Evolutionary conservation across 2,113 vertebrate genomes (phyloP), one percentile per base, ranked within the genome.

Genomic region (Malurus elegans): DNA sequence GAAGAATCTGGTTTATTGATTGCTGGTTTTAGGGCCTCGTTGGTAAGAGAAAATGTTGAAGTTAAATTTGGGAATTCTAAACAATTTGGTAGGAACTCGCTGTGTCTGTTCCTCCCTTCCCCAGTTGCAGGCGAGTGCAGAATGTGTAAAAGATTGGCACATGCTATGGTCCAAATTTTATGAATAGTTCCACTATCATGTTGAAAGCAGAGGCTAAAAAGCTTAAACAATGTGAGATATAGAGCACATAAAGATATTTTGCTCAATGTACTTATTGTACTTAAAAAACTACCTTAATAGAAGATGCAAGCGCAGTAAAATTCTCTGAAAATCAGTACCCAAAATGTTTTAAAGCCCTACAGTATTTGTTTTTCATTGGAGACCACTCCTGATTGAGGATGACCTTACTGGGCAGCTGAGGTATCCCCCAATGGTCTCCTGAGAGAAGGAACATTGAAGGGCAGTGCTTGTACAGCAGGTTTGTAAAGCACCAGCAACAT

Each of bases 271-370:
- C 53, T 93, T 66, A 84, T 4, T 73, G 6, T 19, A 25, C 6
- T 32, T 81, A 64, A 25, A 88, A 76, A 58, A 54, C 8, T 36
- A 10, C 38, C 21, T n/a, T 18, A 16, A 13, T 7, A 73, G 18
- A 58, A 56, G 28, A 16, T 65, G 83, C 32, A 75, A 66, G 29
- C 67, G 12, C 81, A 74, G 83, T n/a, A 29, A 29, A 83, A 21
- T 65, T 95, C 42, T 58, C 25, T 94, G 74, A 78, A 96, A 95
- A 88, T n/a, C 90, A 38, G 66, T 82, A 54, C 42, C 73, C 26
- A 69, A 57, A 87, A 26, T 54, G 11, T 75, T 91, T 72, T 74
- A 88, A 78, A n/a, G 69, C 10, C 45, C 17, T 26, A 36, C 40
- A 13, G 61, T 67, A 54, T 92, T 87, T 74, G 14, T 14, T 90